Conservation (phyloP, 1,140 invertebrate species). For the Melanaphis sacchari region DNA sequence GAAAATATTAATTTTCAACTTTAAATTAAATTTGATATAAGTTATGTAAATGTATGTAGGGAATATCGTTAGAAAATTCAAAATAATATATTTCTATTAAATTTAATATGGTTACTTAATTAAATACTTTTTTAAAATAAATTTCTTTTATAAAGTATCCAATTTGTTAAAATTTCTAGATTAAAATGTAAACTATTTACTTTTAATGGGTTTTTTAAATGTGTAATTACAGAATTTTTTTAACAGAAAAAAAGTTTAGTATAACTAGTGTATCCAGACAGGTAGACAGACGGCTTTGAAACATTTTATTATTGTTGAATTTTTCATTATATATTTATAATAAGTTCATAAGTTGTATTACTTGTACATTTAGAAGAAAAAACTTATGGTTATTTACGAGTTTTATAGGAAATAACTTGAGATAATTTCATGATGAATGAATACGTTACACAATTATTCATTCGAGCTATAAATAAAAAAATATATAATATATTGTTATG, state of each 20-base stretch:
- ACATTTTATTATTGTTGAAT: not conserved
- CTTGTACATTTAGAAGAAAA: not conserved
- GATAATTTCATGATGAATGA: not conserved
- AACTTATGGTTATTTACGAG: not conserved
- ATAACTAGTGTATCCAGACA: not conserved
- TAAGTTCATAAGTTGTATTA: not conserved
- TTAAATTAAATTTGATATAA: not conserved
- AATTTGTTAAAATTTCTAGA: not conserved
- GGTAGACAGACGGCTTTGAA: not conserved
- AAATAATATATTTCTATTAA: not conserved
- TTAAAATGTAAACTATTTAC: not conserved
- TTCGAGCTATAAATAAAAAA: not conserved
- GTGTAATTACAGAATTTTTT: constrained; percentile 2
- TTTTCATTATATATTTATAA: not conserved
- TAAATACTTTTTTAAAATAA: not conserved
- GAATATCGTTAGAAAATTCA: not conserved
- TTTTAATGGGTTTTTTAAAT: not conserved
- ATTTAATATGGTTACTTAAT: too few species aligned
- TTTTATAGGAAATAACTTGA: not conserved
- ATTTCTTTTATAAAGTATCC: not conserved
- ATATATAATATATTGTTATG: too few species aligned
- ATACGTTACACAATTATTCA: not conserved
- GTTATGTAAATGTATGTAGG: not conserved
- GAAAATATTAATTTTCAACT: not conserved
- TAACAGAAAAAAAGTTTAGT: not conserved